These are phyloP conservation scores for Delia radicum DNA, from an alignment of 1,140 invertebrate species.

Conservation along the genomic window DNA sequence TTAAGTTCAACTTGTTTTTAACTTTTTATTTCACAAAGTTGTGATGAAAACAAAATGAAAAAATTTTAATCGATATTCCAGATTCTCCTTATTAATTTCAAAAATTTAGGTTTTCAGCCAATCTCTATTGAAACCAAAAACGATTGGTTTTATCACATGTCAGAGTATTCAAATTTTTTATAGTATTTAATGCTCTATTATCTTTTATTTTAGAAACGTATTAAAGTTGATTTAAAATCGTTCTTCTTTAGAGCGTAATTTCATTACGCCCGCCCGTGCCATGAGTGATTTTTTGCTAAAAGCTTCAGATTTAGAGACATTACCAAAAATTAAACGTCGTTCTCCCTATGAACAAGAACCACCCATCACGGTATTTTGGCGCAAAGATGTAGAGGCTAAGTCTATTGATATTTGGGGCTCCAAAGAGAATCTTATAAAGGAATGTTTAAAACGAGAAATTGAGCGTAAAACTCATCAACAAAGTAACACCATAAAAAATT, in stretches of 20 bases:
- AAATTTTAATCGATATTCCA: too few species aligned
- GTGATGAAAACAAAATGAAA: too few species aligned
- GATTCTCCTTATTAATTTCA: too few species aligned
- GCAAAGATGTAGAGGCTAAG: constrained; percentile 93
- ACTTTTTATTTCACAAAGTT: too few species aligned
- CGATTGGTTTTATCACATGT: background rate
- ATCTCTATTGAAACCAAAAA: background rate
- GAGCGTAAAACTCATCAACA: constrained; percentile 79
- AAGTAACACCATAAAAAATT: constrained; percentile 60
- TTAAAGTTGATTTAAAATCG: constrained; percentile 69
- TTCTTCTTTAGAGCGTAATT: constrained; percentile 84
- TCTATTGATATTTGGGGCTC: constrained; percentile 88
- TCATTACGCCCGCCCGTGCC: constrained; percentile 87
- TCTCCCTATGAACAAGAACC: constrained; percentile 92
- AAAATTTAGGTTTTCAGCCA: too few species aligned
- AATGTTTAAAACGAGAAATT: constrained; percentile 73
- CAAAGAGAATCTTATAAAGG: constrained; percentile 75
- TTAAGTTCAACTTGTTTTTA: too few species aligned
- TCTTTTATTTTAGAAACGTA: constrained; percentile 57
- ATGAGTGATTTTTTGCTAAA: constrained; percentile 91
- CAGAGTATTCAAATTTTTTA: background rate
- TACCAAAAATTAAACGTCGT: constrained; percentile 87
- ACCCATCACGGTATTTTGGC: constrained; percentile 90
- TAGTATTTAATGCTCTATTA: background rate
- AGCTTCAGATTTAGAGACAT: constrained; percentile 76